Base-by-base conservation (phyloP, 2,888 invertebrate species). In the Eristalinus aeneus region DNA sequence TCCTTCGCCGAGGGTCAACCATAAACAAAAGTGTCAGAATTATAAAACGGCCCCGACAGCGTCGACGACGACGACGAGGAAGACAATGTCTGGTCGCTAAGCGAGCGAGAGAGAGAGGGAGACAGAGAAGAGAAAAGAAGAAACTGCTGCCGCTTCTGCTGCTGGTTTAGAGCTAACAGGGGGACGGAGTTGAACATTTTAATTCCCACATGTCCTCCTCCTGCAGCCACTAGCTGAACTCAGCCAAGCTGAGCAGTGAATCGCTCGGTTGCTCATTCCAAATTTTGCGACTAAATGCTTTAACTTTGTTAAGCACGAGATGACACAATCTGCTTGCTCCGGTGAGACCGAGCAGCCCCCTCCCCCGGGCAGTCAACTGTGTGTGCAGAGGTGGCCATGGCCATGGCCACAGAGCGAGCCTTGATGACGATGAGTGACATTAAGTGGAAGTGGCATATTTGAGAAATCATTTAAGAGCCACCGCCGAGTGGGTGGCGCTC, bases 381-480 rank as follows among this genome's bases (percentile, higher is more conserved):
- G 36, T 32, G 16, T 34, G 65, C 36, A 22, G 36, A 69, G 20
- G 27, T 34, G 64, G 20, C 60, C 32, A 32, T 27, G 56, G 16
- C 46, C 32, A 22, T 46, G 23, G 46, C 39, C 71, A 63, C n/a
- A 34, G 61, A 10, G n/a, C 20, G 32, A 22, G 54, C 53, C 54
- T 10, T 56, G 77, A 74, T 71, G 71, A 65, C 82, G 85, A 84
- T 88, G 89, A 88, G 83, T 89, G 89, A 88, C 89, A 89, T 89
- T 84, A 89, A 89, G 89, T 89, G 89, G 88, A 89, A 88, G 88
- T 89, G 89, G 89, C 89, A 89, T 89, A 89, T 89, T 89, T 89
- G 89, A 88, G 88, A 89, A 89, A 89, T 89, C 89, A 89, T 88
- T 89, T 89, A 89, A 89, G 88, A 88, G 61, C 79, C 88, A 84